Base-by-base conservation (phyloP, 2,113 vertebrate species). In the Regulus satrapa region DNA sequence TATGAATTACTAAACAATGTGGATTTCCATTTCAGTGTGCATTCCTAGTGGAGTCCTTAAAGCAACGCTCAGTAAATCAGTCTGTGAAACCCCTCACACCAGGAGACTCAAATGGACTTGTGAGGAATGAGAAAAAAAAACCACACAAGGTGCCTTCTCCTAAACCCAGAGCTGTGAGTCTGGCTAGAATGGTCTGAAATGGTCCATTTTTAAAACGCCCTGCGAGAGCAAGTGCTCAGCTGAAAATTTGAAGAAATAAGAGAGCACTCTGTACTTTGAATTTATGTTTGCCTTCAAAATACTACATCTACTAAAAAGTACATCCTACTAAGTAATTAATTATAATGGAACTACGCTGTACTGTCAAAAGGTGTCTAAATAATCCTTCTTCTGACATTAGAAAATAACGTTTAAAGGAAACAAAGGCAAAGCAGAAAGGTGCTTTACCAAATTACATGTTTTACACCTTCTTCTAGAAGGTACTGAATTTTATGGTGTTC, bases 1-100 rank as follows among this genome's bases (percentile, higher is more conserved):
- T 31, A 11, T 68, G 34, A 77, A n/a, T 45, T 32, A 18, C n/a
- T 63, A 20, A 76, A 59, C 28, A 8, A 12, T 29, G 31, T 55
- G 28, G 34, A 31, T 67, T 88, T 94, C 40, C 12, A 1, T 95
- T 95, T 95, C 97, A 99, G 98, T 98, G 98, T 86, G 97, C 96
- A 41, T 76, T 98, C n/a, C 91, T 99, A 4, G 96, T 98, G 96
- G 97, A 98, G 66, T 97, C 98, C 36, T 92, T 98, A 90, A 98
- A 97, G 91, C 97, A 97, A 34, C 97, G 95, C 32, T 92, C 97
- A 20, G 61, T 95, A 46, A 92, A 76, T 68, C 88, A 82, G 6
- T 26, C 54, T 55, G 81, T 59, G 54, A 85, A 38, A 9, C 14
- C 59, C 12, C n/a, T 55, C 31, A 7, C 62, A 26, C 12, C 68